A percentile compares a stretch with the other conserved stretches of the same genome.
phyloP scores from a whole-genome alignment of 2,797 vertebrate genomes.

The Pantherophis alleghaniensis region DNA sequence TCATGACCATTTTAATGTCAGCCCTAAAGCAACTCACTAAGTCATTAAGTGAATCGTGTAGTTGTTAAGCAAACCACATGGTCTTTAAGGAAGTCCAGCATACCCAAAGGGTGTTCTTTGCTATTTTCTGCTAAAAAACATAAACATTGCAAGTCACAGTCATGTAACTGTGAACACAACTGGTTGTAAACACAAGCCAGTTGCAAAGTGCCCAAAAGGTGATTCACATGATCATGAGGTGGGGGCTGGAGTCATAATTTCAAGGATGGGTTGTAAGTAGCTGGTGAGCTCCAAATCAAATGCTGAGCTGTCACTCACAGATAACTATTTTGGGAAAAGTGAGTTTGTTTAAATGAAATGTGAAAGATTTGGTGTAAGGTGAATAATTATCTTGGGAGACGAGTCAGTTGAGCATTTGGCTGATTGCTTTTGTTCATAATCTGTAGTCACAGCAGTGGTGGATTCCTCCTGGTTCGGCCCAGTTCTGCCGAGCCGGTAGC shows the following conservation, averaged over 20 bases:
- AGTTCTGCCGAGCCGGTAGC: no score
- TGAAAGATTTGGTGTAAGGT: not conserved
- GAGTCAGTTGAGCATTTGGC: not conserved
- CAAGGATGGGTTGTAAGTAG: no score
- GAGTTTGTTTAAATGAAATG: not conserved
- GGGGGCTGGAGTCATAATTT: no score
- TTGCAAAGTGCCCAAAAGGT: no score
- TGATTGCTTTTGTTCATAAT: not conserved
- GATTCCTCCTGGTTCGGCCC: no score
- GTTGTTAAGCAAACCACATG: not conserved
- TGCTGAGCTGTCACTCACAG: not conserved
- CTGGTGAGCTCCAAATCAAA: not conserved
- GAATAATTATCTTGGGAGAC: not conserved
- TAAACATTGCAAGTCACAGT: no score
- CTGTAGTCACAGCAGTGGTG: not conserved
- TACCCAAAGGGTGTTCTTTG: no score
- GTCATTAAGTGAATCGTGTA: not conserved
- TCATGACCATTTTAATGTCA: not conserved
- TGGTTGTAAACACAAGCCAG: no score
- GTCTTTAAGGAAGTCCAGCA: no score
- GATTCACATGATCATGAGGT: no score
- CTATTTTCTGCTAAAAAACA: no score
- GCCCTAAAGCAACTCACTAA: not conserved
- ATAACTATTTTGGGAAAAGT: not conserved
- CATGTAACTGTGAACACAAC: no score